A percentile compares a stretch with the other conserved stretches of the same genome.
These are phyloP conservation scores for Oxystoma pomonae DNA, from an alignment of 2,888 invertebrate genomes.

Conservation along the genomic window DNA sequence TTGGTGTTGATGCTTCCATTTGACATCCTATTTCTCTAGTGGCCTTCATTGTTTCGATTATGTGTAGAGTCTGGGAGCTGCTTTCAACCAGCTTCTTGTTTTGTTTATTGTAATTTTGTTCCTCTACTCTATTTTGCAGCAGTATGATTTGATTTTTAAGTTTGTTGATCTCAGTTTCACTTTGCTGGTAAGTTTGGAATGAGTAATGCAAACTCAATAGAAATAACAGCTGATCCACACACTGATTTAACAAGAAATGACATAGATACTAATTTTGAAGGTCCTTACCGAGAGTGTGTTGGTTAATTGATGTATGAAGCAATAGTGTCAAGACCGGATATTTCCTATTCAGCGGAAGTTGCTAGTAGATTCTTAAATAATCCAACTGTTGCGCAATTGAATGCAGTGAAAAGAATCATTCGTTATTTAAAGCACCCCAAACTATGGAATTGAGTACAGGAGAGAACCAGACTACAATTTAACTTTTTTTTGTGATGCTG, in stretches of 20 bases:
- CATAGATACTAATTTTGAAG: neutral
- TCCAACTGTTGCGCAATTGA: neutral
- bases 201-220: neutral
- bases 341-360: neutral
- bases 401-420: neutral
- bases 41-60: too few relatives aligned
- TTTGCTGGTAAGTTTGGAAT: neutral
- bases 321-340: too few relatives aligned
- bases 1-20: too few relatives aligned
- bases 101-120: too few relatives aligned
- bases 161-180: too few relatives aligned
- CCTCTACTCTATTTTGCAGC: too few relatives aligned
- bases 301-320: neutral
- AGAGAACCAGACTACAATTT: neutral
- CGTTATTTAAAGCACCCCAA: neutral
- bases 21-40: too few relatives aligned
- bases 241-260: neutral
- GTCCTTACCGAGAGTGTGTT: neutral
- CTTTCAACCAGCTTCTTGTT: too few relatives aligned
- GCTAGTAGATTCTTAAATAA: neutral
- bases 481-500: neutral
- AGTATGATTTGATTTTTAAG: too few relatives aligned
- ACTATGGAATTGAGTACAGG: constrained; percentile 1
- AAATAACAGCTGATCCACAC: neutral
- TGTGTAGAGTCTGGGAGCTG: too few relatives aligned